Conservation (phyloP, 2,113 vertebrate genomes). For the Dolichallabes microphthalmus region DNA sequence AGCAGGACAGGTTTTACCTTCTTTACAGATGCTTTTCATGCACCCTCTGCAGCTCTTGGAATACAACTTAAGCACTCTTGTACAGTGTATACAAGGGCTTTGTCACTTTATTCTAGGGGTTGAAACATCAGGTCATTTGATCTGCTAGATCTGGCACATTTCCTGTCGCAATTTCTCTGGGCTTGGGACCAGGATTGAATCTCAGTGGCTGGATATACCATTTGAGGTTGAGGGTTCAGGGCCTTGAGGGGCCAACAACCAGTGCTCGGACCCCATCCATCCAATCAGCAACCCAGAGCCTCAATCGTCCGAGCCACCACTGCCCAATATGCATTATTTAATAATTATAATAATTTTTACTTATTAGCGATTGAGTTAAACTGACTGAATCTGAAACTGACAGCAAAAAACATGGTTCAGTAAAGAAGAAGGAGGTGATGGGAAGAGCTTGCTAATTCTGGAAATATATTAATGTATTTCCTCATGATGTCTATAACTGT, state of each 20-base stretch:
- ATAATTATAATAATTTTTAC: not conserved
- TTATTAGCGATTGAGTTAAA: not conserved
- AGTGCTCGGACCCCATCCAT: too few species aligned
- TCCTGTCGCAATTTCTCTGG: too few species aligned
- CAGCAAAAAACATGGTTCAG: not conserved
- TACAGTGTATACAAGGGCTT: not conserved
- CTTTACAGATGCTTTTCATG: not conserved
- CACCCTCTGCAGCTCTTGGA: not conserved
- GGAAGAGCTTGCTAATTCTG: slow-evolving; percentile 56
- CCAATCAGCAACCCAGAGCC: too few species aligned
- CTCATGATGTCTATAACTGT: not conserved
- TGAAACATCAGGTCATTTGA: too few species aligned
- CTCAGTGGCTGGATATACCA: too few species aligned
- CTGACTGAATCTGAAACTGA: not conserved
- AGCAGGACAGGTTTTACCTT: slow-evolving; percentile 9
- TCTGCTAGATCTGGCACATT: too few species aligned
- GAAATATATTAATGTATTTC: slow-evolving; percentile 59
- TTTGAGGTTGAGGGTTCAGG: too few species aligned
- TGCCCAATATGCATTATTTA: not conserved
- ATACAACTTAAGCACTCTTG: not conserved
- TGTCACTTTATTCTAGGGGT: too few species aligned
- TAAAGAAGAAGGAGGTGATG: slow-evolving; percentile 21
- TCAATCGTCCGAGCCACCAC: too few species aligned
- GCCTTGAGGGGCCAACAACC: too few species aligned
- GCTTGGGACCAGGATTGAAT: too few species aligned